A percentile compares a stretch with the other conserved stretches of the same genome.
Conservation (phyloP, 2,113 vertebrate genomes). For the Pelvicachromis taeniatus region DNA sequence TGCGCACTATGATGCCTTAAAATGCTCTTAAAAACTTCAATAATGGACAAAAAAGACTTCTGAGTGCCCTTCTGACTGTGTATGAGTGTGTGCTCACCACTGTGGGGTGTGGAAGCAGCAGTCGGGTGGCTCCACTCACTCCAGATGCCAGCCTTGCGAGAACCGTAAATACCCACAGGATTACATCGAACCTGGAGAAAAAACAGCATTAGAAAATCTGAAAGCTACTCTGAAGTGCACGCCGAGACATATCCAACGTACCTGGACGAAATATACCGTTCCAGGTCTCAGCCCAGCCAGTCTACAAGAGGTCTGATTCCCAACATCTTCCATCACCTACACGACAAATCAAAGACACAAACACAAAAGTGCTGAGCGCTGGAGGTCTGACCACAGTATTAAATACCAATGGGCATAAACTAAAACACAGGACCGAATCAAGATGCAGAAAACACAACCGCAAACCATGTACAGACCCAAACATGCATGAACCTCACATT, state of each 20-base stretch:
- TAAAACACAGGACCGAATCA: slow-evolving; percentile 22
- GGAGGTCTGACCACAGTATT: slow-evolving; percentile 46
- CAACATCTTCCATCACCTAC: slow-evolving; percentile 93
- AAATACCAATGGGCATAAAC: slow-evolving; percentile 45
- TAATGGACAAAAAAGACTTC: not conserved
- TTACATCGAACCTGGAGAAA: slow-evolving; percentile 89
- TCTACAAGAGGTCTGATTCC: slow-evolving; percentile 94
- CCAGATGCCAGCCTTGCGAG: slow-evolving; percentile 95
- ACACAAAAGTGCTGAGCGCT: slow-evolving; percentile 21
- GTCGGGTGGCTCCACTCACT: slow-evolving; percentile 97
- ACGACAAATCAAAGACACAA: not conserved
- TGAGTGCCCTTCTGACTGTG: not conserved
- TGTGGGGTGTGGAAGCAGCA: slow-evolving; percentile 91
- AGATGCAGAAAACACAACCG: slow-evolving; percentile 29
- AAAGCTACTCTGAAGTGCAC: not conserved
- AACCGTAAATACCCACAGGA: slow-evolving; percentile 94
- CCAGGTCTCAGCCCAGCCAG: slow-evolving; percentile 89
- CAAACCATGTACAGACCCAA: slow-evolving; percentile 50
- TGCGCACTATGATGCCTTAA: not conserved
- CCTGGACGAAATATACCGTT: slow-evolving; percentile 96
- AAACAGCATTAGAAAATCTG: not conserved
- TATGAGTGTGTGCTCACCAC: slow-evolving; percentile 75
- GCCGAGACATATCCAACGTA: not conserved
- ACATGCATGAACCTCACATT: slow-evolving; percentile 48
- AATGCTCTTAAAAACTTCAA: not conserved